A percentile compares a stretch with the other conserved stretches of the same genome.
These are phyloP conservation scores for Adelosebastes latens DNA, from an alignment of 2,797 vertebrate genomes.

Conservation along the genomic window DNA sequence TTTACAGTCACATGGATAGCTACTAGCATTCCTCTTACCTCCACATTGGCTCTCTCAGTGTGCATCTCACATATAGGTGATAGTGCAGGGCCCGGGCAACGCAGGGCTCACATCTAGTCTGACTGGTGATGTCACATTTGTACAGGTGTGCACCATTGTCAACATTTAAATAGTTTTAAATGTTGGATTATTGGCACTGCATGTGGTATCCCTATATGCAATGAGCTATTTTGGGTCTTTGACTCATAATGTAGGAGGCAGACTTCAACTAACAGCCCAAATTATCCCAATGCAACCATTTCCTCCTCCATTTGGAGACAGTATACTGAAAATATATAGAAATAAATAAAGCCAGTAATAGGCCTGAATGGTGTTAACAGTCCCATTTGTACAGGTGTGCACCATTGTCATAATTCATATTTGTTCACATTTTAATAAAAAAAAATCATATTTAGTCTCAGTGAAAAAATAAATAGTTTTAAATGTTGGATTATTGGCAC, in stretches of 20 bases:
- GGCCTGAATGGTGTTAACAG: not conserved
- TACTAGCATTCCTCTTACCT: not conserved
- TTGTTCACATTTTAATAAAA: not conserved
- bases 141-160: not conserved
- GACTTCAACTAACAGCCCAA: not conserved
- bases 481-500: not conserved
- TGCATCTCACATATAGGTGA: too few species aligned
- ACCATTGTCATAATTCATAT: not conserved
- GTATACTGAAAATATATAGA: not conserved
- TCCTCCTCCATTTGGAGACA: not conserved
- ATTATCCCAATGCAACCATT: not conserved
- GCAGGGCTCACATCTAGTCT: not conserved
- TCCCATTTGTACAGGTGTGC: constrained; percentile 3
- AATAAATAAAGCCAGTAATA: not conserved
- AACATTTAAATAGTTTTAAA: not conserved
- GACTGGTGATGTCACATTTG: not conserved
- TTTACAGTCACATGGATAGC: not conserved
- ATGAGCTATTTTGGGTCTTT: not conserved
- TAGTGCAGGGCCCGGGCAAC: constrained; percentile 32
- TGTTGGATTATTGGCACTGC: not conserved
- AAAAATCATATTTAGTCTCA: not conserved
- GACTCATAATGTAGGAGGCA: not conserved
- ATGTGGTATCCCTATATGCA: not conserved
- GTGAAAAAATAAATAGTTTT: not conserved
- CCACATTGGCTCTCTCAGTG: too few species aligned